Base-by-base conservation (phyloP, 2,888 invertebrate species). In the Chloroclystis v-ata region DNA sequence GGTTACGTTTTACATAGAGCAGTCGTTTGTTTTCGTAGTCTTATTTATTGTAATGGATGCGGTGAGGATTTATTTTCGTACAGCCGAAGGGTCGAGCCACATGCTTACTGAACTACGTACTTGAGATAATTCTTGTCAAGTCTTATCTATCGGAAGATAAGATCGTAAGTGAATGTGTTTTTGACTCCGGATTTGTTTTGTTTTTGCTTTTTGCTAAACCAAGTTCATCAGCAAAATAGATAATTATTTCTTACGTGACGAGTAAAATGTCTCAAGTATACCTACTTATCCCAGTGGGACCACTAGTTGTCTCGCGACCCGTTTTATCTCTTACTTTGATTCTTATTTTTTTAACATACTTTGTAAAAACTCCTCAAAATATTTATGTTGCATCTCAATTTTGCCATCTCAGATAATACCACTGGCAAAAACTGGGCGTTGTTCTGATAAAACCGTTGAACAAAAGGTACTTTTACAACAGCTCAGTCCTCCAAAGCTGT, bases 11-110 rank as follows among this genome's bases (percentile, higher is more conserved):
- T 53, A 49, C 52, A 58, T 52, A 50, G 49, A 53, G 28, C 35
- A 49, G 49, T 51, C 51, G 44, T 52, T 54, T 57, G 51, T 53
- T 66, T 33, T 61, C 54, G 49, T 49, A 50, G 35, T 49, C 40
- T 49, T 52, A 43, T 52, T 51, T 50, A 55, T 52, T 56, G 47
- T 44, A 50, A 52, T 51, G 46, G 38, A 30, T 32, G 9, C 37
- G 46, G 49, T 43, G 45, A 26, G 28, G 28, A 26, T 46, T 43
- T 54, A 46, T 46, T 43, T 50, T 45, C 6, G 42, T 45, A 11
- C 42, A 7, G 28, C 24, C 24, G 10, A 43, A 35, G 39, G 43
- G 43, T 30, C 28, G 37, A 43, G 13, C 7, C 20, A 16, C 42
- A 32, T 42, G 28, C 38, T 38, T 45, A 42, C 24, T 9, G 41